These are phyloP conservation scores for Coccyzus lansbergi DNA, from an alignment of 2,797 vertebrate genomes.

Conservation along the genomic window DNA sequence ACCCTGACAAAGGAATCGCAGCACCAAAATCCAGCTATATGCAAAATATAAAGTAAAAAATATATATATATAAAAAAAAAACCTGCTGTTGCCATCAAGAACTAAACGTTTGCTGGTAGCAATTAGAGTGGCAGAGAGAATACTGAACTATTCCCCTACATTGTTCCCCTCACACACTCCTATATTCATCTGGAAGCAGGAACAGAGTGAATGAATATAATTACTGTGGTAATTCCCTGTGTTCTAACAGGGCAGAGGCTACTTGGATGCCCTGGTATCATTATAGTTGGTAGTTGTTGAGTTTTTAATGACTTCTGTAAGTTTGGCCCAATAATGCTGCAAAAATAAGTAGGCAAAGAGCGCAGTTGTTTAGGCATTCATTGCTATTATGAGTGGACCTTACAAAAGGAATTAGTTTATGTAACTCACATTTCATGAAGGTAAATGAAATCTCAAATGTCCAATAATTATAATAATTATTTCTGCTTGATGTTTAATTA, in stretches of 20 bases:
- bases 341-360: slow-evolving; percentile 52
- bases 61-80: neutral
- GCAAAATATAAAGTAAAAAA: neutral
- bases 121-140: neutral
- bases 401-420: slow-evolving; percentile 46
- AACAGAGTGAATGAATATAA: neutral
- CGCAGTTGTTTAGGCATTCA: neutral
- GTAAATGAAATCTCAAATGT: slow-evolving; percentile 57
- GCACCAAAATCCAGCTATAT: neutral
- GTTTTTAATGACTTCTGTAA: slow-evolving; percentile 37
- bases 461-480: slow-evolving; percentile 70
- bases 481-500: slow-evolving; percentile 68
- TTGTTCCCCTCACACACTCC: neutral
- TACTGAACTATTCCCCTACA: neutral
- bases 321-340: slow-evolving; percentile 9
- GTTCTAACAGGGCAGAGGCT: neutral
- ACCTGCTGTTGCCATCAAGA: neutral
- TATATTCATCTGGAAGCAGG: neutral
- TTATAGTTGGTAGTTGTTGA: slow-evolving; percentile 44
- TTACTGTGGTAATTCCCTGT: slow-evolving; percentile 40
- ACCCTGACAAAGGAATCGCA: neutral
- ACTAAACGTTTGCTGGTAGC: neutral
- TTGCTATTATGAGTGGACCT: slow-evolving; percentile 2
- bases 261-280: slow-evolving; percentile 29
- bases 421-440: slow-evolving; percentile 45